Conservation (phyloP, 2,888 invertebrate species). For the Sclerodermus sp. region DNA sequence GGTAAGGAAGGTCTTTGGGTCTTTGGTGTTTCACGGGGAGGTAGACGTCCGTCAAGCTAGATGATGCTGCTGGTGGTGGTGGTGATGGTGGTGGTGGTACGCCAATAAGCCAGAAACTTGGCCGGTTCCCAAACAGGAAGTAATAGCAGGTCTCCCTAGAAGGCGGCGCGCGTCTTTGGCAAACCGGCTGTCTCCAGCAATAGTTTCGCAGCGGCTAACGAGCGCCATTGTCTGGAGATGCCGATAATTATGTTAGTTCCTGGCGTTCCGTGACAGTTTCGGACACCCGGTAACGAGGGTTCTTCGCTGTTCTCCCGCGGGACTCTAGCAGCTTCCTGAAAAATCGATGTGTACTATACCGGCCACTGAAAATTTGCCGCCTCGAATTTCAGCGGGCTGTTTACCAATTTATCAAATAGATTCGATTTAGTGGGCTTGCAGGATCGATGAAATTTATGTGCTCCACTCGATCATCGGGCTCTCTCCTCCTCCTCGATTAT, state of each 20-base stretch:
- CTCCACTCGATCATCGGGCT: too few relatives aligned
- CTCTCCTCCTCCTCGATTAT: too few relatives aligned
- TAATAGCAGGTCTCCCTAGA: constrained; percentile 40
- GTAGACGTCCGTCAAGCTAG: too few relatives aligned
- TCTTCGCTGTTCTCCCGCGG: background rate
- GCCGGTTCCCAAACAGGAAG: constrained; percentile 46
- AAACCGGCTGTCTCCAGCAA: constrained; percentile 30
- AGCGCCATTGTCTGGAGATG: constrained; percentile 47
- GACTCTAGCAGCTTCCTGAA: background rate
- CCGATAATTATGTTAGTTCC: constrained; percentile 47
- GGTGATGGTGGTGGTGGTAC: too few relatives aligned
- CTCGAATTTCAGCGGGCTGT: background rate
- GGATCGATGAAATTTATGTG: background rate
- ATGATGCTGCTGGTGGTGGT: too few relatives aligned
- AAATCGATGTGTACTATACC: background rate
- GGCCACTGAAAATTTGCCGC: too few relatives aligned
- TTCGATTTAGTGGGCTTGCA: background rate
- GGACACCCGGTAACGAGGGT: constrained; percentile 21
- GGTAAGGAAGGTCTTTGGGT: too few relatives aligned
- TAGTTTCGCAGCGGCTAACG: constrained; percentile 42
- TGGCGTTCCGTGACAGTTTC: constrained; percentile 19
- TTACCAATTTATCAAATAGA: background rate
- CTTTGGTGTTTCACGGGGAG: too few relatives aligned
- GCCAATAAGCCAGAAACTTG: constrained; percentile 50
- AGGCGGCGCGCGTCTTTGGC: constrained; percentile 21